Evolutionary conservation across 30 jellyfish, hydroid and myxozoan genomes (phyloP), one percentile per base, ranked within the genome.

Genomic region (Euphysa ruthae): DNA sequence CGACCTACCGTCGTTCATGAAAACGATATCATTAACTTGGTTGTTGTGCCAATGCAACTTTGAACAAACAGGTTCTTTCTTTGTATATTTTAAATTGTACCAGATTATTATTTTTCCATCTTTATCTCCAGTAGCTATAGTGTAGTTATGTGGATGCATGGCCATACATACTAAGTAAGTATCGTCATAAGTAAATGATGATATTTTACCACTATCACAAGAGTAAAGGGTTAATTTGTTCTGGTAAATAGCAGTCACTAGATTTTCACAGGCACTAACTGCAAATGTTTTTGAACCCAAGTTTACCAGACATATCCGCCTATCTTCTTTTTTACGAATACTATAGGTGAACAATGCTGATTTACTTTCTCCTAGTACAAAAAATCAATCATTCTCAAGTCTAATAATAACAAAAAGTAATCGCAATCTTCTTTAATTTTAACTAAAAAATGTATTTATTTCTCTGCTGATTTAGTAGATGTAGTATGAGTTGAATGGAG

Each of bases 41-140:
- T 71, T 78, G 15, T 83, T 73, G 74, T 88, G 97, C 97, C 97
- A 88, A 71, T 88, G 97, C 28, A 88, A 50, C 25, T 66, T 78
- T 13, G 83, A 54, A 28, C 71, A 61, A 6, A 75, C 55, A 4
- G 93, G 92, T 32, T 65, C 25, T 43, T 43, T 27, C 25, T 32
- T 51, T 25, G 14, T 32, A 4, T 33, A 49, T 22, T 22, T 13
- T 25, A 44, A 21, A 33, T 62, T 71, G n/a, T 54, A 52, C 96
- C 96, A 85, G 28, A 85, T 31, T 1, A 85, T 56, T 46, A 85
- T 71, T 35, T 56, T 78, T 15, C 96, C 96, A 19, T 30, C 26
- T 10, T n/a, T 15, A 51, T 58, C 82, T 7, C 94, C 96, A 55
- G 96, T 85, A 10, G 94, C 96, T 27, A 85, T 58, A 76, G 58